These are phyloP conservation scores for Acrocyrtus sp. DNA, from an alignment of 2,888 invertebrate species.

Conservation along the genomic window DNA sequence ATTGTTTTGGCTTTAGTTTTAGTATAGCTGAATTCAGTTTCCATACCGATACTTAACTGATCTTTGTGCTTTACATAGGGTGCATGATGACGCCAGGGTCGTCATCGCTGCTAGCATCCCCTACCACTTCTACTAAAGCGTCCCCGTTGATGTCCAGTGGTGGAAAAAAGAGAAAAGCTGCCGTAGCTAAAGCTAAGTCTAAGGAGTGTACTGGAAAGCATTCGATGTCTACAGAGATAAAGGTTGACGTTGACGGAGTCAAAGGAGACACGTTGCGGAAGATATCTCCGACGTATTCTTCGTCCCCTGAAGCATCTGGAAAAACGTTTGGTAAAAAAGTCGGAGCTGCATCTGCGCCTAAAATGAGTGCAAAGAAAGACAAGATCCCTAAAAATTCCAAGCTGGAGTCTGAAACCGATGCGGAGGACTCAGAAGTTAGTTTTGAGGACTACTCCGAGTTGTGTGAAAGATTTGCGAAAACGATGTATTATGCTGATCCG, in stretches of 20 bases:
- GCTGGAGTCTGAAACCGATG: slow-evolving; percentile 1
- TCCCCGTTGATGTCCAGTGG: not conserved
- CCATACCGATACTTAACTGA: too few relatives aligned
- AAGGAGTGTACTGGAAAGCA: too few relatives aligned
- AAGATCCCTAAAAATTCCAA: slow-evolving; percentile 2
- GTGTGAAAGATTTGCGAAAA: slow-evolving; percentile 84
- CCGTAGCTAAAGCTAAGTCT: too few relatives aligned
- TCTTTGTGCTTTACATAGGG: too few relatives aligned
- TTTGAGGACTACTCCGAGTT: slow-evolving; percentile 80
- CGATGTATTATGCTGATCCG: slow-evolving; percentile 81
- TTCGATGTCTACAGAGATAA: too few relatives aligned
- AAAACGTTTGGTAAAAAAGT: too few relatives aligned
- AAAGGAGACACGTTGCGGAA: not conserved
- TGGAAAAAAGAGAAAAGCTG: slow-evolving; percentile 1
- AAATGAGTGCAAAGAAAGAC: not conserved
- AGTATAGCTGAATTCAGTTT: too few relatives aligned
- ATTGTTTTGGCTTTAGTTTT: too few relatives aligned
- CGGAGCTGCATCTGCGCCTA: not conserved
- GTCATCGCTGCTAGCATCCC: slow-evolving; percentile 13
- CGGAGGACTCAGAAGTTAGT: slow-evolving; percentile 23
- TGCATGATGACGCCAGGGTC: slow-evolving; percentile 22
- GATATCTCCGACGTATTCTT: not conserved
- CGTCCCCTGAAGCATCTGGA: not conserved
- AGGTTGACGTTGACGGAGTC: too few relatives aligned
- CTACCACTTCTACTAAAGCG: not conserved